These are phyloP conservation scores for Conistra vaccinii DNA, from an alignment of 2,888 invertebrate species.

Conservation along the genomic window DNA sequence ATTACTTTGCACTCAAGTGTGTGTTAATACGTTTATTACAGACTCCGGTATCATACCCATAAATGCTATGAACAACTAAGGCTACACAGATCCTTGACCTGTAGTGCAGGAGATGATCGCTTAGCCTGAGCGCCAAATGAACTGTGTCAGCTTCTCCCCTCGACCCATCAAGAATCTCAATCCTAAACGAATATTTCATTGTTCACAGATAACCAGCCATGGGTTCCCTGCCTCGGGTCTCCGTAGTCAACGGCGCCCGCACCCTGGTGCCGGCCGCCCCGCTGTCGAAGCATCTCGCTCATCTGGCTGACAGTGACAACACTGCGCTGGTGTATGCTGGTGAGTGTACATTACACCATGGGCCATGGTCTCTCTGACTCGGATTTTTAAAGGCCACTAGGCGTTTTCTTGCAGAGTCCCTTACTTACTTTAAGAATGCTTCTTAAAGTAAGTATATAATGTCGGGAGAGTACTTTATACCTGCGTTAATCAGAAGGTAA, in stretches of 20 bases:
- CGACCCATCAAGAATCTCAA: neutral
- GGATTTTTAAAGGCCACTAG: too few relatives aligned
- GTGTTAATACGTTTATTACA: too few relatives aligned
- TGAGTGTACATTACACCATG: slow-evolving; percentile 66
- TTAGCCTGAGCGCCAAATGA: neutral
- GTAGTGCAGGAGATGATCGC: neutral
- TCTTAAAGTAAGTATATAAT: too few relatives aligned
- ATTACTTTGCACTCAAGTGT: too few relatives aligned
- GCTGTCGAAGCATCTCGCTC: slow-evolving; percentile 90
- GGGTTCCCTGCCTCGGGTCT: slow-evolving; percentile 94
- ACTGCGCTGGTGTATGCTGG: slow-evolving; percentile 92
- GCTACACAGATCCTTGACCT: neutral
- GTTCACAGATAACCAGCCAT: slow-evolving; percentile 80
- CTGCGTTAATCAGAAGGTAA: too few relatives aligned
- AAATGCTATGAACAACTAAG: neutral
- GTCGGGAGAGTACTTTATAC: too few relatives aligned
- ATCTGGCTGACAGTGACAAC: slow-evolving; percentile 85
- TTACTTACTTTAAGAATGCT: too few relatives aligned
- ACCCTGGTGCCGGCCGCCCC: slow-evolving; percentile 87
- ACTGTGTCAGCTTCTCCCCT: neutral
- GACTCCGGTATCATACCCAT: too few relatives aligned
- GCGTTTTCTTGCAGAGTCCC: too few relatives aligned
- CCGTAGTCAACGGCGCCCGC: slow-evolving; percentile 92
- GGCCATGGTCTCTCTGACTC: too few relatives aligned
- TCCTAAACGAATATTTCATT: slow-evolving; percentile 2